These are phyloP conservation scores for Drosophila kohkoa DNA, from an alignment of 1,140 invertebrate genomes.

Conservation along the genomic window DNA sequence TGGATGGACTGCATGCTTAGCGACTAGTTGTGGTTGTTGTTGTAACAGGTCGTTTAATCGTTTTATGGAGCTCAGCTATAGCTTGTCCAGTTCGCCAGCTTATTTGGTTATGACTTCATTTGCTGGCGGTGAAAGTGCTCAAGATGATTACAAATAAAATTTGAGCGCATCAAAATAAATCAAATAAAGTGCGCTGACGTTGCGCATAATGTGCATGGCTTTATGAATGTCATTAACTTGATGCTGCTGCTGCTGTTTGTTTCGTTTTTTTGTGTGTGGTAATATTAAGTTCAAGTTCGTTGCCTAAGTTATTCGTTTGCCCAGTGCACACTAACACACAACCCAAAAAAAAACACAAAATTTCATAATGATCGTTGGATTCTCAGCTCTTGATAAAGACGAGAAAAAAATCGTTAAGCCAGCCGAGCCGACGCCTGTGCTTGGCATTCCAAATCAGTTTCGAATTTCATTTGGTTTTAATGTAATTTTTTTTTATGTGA, in stretches of 20 bases:
- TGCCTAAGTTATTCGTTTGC: constrained; percentile 56
- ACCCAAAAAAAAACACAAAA: constrained; percentile 15
- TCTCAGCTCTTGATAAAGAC: constrained; percentile 49
- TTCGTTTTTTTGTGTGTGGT: not conserved
- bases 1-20: constrained; percentile 33
- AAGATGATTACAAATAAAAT: constrained; percentile 39
- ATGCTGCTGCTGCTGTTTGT: constrained; percentile 20
- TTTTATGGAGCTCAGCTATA: constrained; percentile 46
- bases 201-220: constrained; percentile 45
- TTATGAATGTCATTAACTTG: constrained; percentile 50
- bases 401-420: constrained; percentile 56
- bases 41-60: constrained; percentile 22
- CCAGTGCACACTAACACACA: constrained; percentile 8
- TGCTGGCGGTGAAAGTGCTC: constrained; percentile 34
- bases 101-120: constrained; percentile 83
- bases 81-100: constrained; percentile 47
- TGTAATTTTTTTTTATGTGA: constrained; percentile 50
- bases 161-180: constrained; percentile 69
- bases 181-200: constrained; percentile 50
- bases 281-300: constrained; percentile 53
- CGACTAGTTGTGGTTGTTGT: constrained; percentile 3
- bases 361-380: constrained; percentile 46
- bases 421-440: constrained; percentile 59
- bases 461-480: constrained; percentile 73
- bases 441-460: constrained; percentile 67